phyloP scores from a whole-genome alignment of 2,888 invertebrate genomes.

The Drosophila neoperkinsi region DNA sequence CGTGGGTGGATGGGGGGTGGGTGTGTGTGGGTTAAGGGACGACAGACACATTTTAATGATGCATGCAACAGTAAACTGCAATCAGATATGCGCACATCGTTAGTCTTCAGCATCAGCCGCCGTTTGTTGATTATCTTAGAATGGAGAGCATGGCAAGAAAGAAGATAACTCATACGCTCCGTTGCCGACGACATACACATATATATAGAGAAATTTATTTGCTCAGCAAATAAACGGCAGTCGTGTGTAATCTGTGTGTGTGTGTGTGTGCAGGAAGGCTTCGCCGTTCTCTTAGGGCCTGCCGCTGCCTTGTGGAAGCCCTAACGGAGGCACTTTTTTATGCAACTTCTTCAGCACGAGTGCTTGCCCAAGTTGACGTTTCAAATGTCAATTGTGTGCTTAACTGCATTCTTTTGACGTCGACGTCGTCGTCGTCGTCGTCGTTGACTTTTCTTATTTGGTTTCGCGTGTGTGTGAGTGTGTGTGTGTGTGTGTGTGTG shows the following conservation, averaged over 20 bases:
- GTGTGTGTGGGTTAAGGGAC: constrained; percentile 38
- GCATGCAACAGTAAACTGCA: constrained; percentile 81
- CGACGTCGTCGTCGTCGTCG: constrained; percentile 38
- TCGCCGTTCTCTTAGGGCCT: background rate
- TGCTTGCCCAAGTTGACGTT: constrained; percentile 80
- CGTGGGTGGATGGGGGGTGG: background rate
- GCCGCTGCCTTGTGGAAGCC: constrained; percentile 54
- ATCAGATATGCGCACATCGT: constrained; percentile 81
- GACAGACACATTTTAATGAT: constrained; percentile 83
- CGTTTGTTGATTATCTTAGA: constrained; percentile 78
- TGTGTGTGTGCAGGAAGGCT: constrained; percentile 24
- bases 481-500: constrained; percentile 20
- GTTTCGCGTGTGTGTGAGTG: constrained; percentile 18
- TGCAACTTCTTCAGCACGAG: constrained; percentile 81
- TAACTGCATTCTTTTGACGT: constrained; percentile 79
- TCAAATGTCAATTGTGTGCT: constrained; percentile 84
- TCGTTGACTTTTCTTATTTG: constrained; percentile 66
- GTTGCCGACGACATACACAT: constrained; percentile 46
- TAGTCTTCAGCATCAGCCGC: constrained; percentile 77
- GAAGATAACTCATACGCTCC: constrained; percentile 79
- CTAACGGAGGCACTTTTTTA: constrained; percentile 79
- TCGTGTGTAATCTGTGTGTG: constrained; percentile 13
- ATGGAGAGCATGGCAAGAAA: constrained; percentile 72
- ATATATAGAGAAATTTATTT: constrained; percentile 74
- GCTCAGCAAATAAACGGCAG: constrained; percentile 79